Evolutionary conservation across 1,140 invertebrate genomes (phyloP), one percentile per base, ranked within the genome.

Genomic region (Mylabris phalerata): DNA sequence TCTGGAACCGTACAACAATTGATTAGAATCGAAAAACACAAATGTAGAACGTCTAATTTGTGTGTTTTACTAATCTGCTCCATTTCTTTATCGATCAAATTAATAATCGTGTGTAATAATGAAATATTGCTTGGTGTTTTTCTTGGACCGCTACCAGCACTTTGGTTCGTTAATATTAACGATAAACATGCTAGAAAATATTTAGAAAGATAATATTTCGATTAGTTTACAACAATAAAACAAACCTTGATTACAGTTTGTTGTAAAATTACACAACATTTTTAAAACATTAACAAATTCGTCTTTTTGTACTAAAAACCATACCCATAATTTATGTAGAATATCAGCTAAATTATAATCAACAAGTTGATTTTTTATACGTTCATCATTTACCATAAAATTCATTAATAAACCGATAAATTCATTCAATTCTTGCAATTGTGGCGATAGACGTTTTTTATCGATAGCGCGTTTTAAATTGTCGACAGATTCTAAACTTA

Each of bases 291-390:
- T 69, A 3, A 72, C 63, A 1, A 76, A 48, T 6, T 77, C 66
- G 47, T 43, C 60, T 59, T 75, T 76, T 61, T 76, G 74, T n/a
- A 75, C 66, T 9, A 65, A 68, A 54, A 78, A 75, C 78, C 80
- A 80, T 13, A 68, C 67, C 80, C 80, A 82, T 19, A 81, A 60
- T 67, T 82, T 82, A 55, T 82, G 80, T 5, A 80, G 47, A 3
- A 77, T 59, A 64, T 82, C 79, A 5, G 79, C 74, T 10, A 82
- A 67, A 38, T 78, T 77, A 26, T 70, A 63, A 48, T 71, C 64
- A 0, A 73, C 71, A 3, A 77, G 68, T 42, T 63, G 64, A 43
- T 65, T 60, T 59, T 81, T 82, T 2, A 75, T 75, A 11, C 64
- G 42, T 13, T 45, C 55, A 60, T 70, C 68, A 27, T 71, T 69